phyloP scores from a whole-genome alignment of 1,140 invertebrate species.

The Wiebesia pumilae region DNA sequence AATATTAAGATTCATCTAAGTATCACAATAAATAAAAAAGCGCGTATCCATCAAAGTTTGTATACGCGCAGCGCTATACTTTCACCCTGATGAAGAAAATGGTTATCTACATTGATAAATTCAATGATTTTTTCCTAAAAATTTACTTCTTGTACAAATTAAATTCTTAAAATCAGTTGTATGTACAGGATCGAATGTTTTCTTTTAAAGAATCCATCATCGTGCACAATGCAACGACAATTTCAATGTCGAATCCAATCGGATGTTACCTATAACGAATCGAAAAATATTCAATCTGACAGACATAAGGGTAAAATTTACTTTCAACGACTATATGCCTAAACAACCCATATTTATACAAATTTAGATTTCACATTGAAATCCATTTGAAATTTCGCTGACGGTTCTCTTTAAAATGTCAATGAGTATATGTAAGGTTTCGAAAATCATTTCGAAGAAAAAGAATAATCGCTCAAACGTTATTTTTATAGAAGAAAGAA shows the following conservation, averaged over 20 bases:
- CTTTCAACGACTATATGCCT: not conserved
- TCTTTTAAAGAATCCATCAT: not conserved
- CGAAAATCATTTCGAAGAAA: not conserved
- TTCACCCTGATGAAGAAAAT: constrained; percentile 27
- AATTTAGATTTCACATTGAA: not conserved
- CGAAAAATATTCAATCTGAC: not conserved
- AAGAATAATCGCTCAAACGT: not conserved
- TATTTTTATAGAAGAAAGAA: not conserved
- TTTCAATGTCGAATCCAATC: not conserved
- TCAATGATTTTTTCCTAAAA: not conserved
- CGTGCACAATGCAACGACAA: not conserved
- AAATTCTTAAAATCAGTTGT: constrained; percentile 13
- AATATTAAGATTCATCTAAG: constrained; percentile 37
- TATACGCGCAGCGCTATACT: constrained; percentile 6
- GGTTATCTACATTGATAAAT: constrained; percentile 23
- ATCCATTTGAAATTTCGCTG: not conserved
- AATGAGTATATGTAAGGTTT: constrained; percentile 2
- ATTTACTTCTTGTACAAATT: not conserved
- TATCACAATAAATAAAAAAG: constrained; percentile 52
- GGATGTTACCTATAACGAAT: not conserved
- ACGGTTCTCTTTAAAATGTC: not conserved
- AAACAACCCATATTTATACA: not conserved
- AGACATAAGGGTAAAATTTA: not conserved
- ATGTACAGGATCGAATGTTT: constrained; percentile 16
- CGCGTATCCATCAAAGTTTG: constrained; percentile 3